A percentile compares a stretch with the other conserved stretches of the same genome.
phyloP scores from a whole-genome alignment of 2,888 invertebrate species.

The Eupithecia centaureata region DNA sequence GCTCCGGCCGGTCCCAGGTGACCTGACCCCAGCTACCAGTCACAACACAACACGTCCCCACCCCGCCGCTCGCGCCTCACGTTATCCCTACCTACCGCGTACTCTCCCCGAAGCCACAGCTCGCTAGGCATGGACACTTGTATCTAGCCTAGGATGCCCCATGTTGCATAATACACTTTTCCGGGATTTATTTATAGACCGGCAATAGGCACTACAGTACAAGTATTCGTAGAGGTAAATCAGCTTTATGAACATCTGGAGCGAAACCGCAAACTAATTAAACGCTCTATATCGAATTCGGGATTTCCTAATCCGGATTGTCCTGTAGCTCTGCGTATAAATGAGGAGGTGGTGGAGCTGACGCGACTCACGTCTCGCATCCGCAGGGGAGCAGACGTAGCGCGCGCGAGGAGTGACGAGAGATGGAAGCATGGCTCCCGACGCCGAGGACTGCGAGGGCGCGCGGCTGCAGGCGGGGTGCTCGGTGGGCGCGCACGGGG shows the following conservation, averaged over 20 bases:
- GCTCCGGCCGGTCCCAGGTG: background rate
- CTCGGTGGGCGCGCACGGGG: conserved; percentile 51
- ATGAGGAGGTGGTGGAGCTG: conserved; percentile 11
- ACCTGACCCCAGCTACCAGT: background rate
- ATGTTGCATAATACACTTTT: conserved; percentile 38
- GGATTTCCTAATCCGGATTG: conserved; percentile 38
- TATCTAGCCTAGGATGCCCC: conserved; percentile 25
- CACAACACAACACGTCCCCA: too few species aligned
- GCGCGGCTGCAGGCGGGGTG: conserved; percentile 53
- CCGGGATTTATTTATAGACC: conserved; percentile 35
- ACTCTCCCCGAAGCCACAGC: background rate
- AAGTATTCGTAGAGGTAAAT: conserved; percentile 14
- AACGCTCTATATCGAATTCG: conserved; percentile 34
- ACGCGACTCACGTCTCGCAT: conserved; percentile 13
- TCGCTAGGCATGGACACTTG: background rate
- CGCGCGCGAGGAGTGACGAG: conserved; percentile 38
- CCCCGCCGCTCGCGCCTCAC: background rate
- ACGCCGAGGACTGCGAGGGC: conserved; percentile 63
- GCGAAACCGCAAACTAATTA: conserved; percentile 43
- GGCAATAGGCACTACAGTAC: background rate
- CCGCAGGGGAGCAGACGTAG: conserved; percentile 34
- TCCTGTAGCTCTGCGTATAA: conserved; percentile 35
- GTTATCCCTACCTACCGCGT: background rate
- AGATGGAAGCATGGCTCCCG: conserved; percentile 59
- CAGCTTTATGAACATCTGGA: conserved; percentile 32